Base-by-base conservation (phyloP, 2,888 invertebrate genomes). In the Heliothis peltigera region DNA sequence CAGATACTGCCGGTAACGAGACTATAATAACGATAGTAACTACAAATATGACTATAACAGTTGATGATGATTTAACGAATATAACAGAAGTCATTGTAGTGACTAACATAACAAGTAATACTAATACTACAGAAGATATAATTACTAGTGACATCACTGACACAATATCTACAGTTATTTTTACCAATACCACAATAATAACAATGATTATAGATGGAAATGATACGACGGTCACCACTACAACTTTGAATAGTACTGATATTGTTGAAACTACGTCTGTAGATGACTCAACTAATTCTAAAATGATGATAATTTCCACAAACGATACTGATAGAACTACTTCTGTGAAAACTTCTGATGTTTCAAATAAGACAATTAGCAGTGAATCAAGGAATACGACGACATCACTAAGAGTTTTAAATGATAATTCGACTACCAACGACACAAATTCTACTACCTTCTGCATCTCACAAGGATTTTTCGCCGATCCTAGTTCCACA, bases 241-340 rank as follows among this genome's bases (percentile, higher is more conserved):
- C 65, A 19, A 51, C 18, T 21, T 63, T 62, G 10, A 79, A 77
- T 54, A 67, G 61, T 1, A 87, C 87, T 59, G 70, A 73, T 47
- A 58, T 73, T 15, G 70, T 77, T 22, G 60, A 57, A 64, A 64
- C 57, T 80, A 86, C 46, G 7, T 60, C 57, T 8, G 35, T 63
- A 21, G 56, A 81, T 25, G 55, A 70, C 7, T 52, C 32, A 25
- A 58, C n/a, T 32, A 58, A 70, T 47, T 18, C 12, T 19, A 61
- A 44, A 7, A 49, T 18, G 1, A 63, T 21, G 19, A 21, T 43
- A 17, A 63, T 57, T 15, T 42, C 32, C 1, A 67, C 25, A 32
- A 75, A 76, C 35, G 52, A 49, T 63, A 47, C 66, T 4, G 76
- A 70, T 55, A 44, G 48, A n/a, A 70, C 19, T 5, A 75, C 22